Evolutionary conservation across 2,797 vertebrate species (phyloP).

Genomic region (Numenius phaeopus): DNA sequence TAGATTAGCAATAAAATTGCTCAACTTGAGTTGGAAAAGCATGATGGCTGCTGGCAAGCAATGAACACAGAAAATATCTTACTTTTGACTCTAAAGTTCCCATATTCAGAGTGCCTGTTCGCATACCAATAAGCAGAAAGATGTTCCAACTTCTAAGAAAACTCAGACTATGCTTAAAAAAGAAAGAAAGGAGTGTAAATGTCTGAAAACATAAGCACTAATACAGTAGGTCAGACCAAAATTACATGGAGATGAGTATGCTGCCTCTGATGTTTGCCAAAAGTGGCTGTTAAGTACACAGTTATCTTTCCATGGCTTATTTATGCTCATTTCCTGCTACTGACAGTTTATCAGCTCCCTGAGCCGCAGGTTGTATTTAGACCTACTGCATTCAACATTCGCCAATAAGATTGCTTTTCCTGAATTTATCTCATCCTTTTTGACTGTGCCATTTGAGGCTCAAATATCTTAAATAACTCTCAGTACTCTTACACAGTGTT

Average conservation of each 20-base stretch:
- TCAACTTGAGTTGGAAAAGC: not conserved
- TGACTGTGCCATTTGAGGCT: not conserved
- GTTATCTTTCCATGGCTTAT: not conserved
- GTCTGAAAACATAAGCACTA: not conserved
- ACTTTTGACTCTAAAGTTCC: not conserved
- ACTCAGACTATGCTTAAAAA: not conserved
- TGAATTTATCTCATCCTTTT: not conserved
- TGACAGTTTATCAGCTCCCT: not conserved
- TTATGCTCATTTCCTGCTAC: not conserved
- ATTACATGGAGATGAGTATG: not conserved
- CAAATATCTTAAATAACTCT: not conserved
- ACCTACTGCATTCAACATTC: not conserved
- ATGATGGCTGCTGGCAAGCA: not conserved
- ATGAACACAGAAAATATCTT: not conserved
- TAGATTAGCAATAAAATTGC: slow-evolving; percentile 8
- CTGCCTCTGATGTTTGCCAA: not conserved
- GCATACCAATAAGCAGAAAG: not conserved
- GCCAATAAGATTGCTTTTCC: not conserved
- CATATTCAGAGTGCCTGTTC: not conserved
- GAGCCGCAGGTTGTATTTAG: rapidly evolving
- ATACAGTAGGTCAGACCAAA: not conserved
- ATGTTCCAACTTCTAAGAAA: not conserved
- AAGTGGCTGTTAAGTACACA: not conserved
- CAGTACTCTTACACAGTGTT: not conserved
- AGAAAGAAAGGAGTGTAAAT: not conserved